These are phyloP conservation scores for Akabosia matsudoensis DNA, from an alignment of 1,140 invertebrate genomes.

Conservation along the genomic window DNA sequence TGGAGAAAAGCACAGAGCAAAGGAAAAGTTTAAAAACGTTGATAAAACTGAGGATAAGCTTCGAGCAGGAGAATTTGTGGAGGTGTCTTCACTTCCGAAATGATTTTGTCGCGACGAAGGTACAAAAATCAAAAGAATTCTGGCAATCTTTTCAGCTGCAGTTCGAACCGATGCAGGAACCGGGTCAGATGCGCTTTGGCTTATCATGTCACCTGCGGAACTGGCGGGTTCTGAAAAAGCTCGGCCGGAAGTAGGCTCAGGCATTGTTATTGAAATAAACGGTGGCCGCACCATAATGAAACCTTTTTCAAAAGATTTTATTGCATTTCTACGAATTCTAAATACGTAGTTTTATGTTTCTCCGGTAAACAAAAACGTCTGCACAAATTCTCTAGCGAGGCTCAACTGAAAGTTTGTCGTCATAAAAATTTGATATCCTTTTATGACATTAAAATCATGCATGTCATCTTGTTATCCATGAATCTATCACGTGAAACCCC, in stretches of 20 bases:
- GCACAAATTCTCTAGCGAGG: too few relatives aligned
- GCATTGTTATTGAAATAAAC: too few relatives aligned
- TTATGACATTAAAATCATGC: too few relatives aligned
- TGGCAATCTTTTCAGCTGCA: background rate
- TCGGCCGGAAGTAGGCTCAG: background rate
- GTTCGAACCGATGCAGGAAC: background rate
- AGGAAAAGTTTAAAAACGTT: constrained; percentile 1
- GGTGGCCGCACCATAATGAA: too few relatives aligned
- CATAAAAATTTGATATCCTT: too few relatives aligned
- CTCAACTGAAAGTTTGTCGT: too few relatives aligned
- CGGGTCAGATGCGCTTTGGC: background rate
- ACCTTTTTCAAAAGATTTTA: too few relatives aligned
- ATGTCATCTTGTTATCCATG: too few relatives aligned
- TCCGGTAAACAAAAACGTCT: too few relatives aligned
- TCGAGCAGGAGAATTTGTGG: background rate
- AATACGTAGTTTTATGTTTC: too few relatives aligned
- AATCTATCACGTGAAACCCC: too few relatives aligned
- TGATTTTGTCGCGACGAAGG: background rate
- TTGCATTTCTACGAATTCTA: too few relatives aligned
- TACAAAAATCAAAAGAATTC: background rate
- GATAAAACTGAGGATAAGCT: background rate
- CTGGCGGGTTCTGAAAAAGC: background rate
- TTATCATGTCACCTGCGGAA: background rate
- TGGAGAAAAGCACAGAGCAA: background rate
- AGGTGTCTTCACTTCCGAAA: background rate